phyloP scores from a whole-genome alignment of 1,140 invertebrate genomes.

The Pinna nobilis region DNA sequence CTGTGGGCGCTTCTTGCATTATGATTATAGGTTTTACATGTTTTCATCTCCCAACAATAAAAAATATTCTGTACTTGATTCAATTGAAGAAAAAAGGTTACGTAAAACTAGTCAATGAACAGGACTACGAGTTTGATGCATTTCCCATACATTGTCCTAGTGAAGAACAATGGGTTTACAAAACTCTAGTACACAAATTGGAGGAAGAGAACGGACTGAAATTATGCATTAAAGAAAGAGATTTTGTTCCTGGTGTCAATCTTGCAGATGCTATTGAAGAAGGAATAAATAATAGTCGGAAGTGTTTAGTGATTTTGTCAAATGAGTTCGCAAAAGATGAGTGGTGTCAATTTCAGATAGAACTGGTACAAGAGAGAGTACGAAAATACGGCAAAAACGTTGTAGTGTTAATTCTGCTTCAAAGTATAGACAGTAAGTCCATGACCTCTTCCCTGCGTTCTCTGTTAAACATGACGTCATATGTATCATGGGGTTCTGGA shows the following conservation, averaged over 20 bases:
- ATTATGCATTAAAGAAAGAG: constrained; percentile 5
- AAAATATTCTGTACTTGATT: constrained; percentile 17
- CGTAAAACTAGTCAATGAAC: not conserved
- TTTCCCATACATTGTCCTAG: constrained; percentile 15
- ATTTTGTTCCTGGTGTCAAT: constrained; percentile 6
- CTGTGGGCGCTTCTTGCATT: not conserved
- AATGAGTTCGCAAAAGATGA: constrained; percentile 22
- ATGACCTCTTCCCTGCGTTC: constrained; percentile 16
- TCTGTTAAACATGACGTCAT: constrained; percentile 10
- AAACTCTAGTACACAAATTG: not conserved
- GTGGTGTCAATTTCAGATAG: constrained; percentile 26
- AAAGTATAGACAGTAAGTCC: constrained; percentile 9
- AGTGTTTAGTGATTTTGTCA: constrained; percentile 15
- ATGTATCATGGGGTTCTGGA: constrained; percentile 6
- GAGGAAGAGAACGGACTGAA: not conserved
- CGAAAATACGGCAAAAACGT: constrained; percentile 17
- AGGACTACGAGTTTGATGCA: constrained; percentile 13
- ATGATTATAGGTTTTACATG: not conserved
- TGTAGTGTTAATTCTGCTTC: constrained; percentile 8
- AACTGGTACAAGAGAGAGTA: constrained; percentile 13
- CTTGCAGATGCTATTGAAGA: constrained; percentile 14
- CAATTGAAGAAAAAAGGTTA: constrained; percentile 15
- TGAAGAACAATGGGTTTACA: constrained; percentile 12
- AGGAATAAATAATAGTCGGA: constrained; percentile 14
- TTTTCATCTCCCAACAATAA: constrained; percentile 5